These are phyloP conservation scores for Pelecanoides urinatrix DNA, from an alignment of 2,113 vertebrate genomes.

Conservation along the genomic window DNA sequence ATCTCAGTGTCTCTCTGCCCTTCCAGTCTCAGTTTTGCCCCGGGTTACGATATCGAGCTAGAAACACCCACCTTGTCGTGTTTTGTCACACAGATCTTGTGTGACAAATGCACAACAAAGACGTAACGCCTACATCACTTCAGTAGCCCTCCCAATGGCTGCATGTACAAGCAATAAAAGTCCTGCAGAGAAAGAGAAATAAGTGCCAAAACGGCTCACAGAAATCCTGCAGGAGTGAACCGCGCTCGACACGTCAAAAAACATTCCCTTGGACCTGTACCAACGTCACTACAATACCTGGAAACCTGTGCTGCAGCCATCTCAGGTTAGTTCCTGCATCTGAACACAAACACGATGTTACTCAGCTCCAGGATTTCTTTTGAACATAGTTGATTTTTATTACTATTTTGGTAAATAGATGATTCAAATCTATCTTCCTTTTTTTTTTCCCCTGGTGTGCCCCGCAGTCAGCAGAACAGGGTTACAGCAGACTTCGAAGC, in stretches of 20 bases:
- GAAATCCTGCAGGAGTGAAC: neutral
- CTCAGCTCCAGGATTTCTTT: neutral
- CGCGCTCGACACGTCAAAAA: neutral
- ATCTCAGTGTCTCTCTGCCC: neutral
- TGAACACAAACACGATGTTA: neutral
- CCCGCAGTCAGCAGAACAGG: neutral
- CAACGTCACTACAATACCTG: neutral
- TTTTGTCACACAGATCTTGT: too few relatives aligned
- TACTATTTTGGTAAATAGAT: neutral
- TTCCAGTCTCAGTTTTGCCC: neutral
- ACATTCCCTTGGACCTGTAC: neutral
- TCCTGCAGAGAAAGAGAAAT: neutral
- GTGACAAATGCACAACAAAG: neutral
- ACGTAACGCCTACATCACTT: neutral
- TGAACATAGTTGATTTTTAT: too few relatives aligned
- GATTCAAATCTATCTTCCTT: neutral
- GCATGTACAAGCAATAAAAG: neutral
- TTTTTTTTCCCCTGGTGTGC: neutral
- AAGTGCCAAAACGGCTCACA: neutral
- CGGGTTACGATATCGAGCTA: accelerated
- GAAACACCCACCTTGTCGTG: neutral
- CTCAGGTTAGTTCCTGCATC: neutral
- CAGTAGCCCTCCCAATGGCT: neutral
- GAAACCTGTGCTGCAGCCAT: neutral
- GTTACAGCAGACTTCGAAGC: neutral